A percentile compares a stretch with the other conserved stretches of the same genome.
Conservation (phyloP, 2,113 vertebrate species). For the Tor tambroides region DNA sequence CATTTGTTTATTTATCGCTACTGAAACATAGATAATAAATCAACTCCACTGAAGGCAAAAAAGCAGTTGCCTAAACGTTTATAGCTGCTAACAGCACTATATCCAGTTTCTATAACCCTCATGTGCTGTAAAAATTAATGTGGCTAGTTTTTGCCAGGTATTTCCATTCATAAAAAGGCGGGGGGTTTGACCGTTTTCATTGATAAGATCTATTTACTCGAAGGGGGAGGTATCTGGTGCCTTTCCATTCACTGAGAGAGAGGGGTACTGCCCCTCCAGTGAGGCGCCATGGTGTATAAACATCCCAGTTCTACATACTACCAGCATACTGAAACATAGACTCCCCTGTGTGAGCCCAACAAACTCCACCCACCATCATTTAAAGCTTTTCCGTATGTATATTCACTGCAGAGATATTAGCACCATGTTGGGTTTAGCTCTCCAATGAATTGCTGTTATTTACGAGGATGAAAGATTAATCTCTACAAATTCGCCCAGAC, state of each 20-base stretch:
- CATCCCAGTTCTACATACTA: slow-evolving; percentile 36
- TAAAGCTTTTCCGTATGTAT: slow-evolving; percentile 44
- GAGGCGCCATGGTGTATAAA: slow-evolving; percentile 59
- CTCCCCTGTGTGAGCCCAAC: slow-evolving; percentile 32
- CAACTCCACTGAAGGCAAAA: not conserved
- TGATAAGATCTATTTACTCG: slow-evolving; percentile 66
- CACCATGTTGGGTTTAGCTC: not conserved
- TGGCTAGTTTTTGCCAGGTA: slow-evolving; percentile 53
- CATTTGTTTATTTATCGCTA: not conserved
- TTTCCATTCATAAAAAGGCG: slow-evolving; percentile 63
- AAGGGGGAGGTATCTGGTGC: slow-evolving; percentile 44
- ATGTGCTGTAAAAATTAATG: slow-evolving; percentile 44
- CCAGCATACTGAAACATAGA: slow-evolving; percentile 31
- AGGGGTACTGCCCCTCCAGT: slow-evolving; percentile 19
- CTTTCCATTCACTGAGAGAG: slow-evolving; percentile 47
- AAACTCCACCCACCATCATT: slow-evolving; percentile 28
- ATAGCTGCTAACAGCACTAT: not conserved
- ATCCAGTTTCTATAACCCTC: slow-evolving; percentile 13
- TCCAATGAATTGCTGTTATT: slow-evolving; percentile 10
- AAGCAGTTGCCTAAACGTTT: not conserved
- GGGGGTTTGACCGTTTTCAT: slow-evolving; percentile 52
- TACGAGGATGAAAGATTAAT: not conserved
- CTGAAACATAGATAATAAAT: not conserved
- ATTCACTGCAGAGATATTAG: slow-evolving; percentile 12
- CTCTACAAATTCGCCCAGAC: not conserved